phyloP scores from a whole-genome alignment of 2,797 vertebrate genomes.

The Scolopax rusticola region DNA sequence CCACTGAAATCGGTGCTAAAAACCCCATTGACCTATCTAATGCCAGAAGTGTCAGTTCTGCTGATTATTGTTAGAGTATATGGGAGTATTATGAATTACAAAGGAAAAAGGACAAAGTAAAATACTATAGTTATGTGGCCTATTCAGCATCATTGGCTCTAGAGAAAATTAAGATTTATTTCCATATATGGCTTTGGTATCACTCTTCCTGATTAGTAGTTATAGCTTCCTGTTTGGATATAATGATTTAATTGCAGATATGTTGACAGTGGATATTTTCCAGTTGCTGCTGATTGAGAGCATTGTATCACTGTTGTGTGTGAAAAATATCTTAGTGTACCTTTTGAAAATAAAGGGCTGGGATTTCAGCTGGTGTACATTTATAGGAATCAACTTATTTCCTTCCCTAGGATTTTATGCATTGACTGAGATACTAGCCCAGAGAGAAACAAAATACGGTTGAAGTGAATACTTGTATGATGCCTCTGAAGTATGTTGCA shows the following conservation, averaged over 20 bases:
- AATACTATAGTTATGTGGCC: conserved; percentile 38
- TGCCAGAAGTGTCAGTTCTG: not conserved
- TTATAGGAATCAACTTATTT: not conserved
- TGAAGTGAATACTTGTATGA: not conserved
- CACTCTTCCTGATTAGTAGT: conserved; percentile 39
- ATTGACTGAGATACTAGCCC: not conserved
- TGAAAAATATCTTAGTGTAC: conserved; percentile 10
- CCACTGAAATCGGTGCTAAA: not conserved
- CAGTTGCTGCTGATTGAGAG: conserved; percentile 3
- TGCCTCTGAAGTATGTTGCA: not conserved
- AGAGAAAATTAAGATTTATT: conserved; percentile 56
- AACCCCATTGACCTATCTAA: not conserved
- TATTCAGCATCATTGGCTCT: not conserved
- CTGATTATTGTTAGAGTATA: not conserved
- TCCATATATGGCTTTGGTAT: not conserved
- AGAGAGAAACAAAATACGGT: not conserved
- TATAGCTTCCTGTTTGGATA: conserved; percentile 34
- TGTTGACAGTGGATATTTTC: conserved; percentile 32
- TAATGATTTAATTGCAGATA: conserved; percentile 59
- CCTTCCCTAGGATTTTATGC: not conserved
- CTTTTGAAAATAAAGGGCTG: conserved; percentile 16
- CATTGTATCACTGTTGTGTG: not conserved
- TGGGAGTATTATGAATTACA: not conserved
- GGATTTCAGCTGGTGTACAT: not conserved
- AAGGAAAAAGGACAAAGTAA: conserved; percentile 2